Evolutionary conservation across 2,113 vertebrate genomes (phyloP), one percentile per base, ranked within the genome.

Genomic region (Regulus satrapa): DNA sequence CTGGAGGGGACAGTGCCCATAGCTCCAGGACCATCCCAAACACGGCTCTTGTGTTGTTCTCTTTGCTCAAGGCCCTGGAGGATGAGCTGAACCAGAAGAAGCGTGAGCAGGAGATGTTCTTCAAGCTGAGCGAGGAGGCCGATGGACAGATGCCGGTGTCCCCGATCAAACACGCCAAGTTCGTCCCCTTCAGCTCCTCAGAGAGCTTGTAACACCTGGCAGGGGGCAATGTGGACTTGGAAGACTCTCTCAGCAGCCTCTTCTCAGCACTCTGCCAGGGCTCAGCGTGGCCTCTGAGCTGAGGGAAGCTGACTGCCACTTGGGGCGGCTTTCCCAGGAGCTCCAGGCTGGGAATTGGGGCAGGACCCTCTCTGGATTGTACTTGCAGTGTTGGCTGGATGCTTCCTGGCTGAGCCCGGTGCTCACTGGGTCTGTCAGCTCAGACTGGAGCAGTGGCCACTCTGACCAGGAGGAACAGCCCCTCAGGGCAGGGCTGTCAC

Each of bases 91-190:
- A 97, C 82, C 97, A 98, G 95, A 99, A 98, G 97, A 99, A 99
- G 56, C 97, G 76, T 18, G 99, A 99, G 46, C 99, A 99, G 97
- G 99, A 99, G 95, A 96, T 97, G 82, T 99, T 99, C 98, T 99
- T 99, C 96, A 98, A 92, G 91, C 96, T 99, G 94, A 98, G 93
- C 0, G 97, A 98, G 52, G 97, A 97, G 8, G 71, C 88, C 0
- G 98, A 98, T 31, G 97, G 89, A 71, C 94, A 95, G 18, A 97
- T 55, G 28, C 98, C 98, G 45, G 97, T 96, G 85, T 98, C 99
- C 12, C 98, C 98, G 3, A 97, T 85, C 93, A 99, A 98, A 94
- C 97, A 98, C 21, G 97, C 99, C 94, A 99, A 98, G 94, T 99
- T 99, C 28, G 97, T 99, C 85, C 98, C 98, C 2, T 99, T 99